Conservation (phyloP, 2,113 vertebrate species). For the Sylvia atricapilla region DNA sequence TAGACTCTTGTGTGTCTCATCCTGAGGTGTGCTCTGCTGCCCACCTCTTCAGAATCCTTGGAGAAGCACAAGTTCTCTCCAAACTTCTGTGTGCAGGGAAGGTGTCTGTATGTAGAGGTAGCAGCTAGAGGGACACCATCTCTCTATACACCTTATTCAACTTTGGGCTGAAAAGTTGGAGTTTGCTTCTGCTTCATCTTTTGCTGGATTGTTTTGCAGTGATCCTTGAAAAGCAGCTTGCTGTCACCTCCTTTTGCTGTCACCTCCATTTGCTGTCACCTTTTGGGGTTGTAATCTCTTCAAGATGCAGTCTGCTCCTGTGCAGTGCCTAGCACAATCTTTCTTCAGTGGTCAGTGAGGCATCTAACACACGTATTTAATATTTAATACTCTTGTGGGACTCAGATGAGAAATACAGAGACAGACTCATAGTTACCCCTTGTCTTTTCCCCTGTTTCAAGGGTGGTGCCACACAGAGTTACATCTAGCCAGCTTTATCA, state of each 20-base stretch:
- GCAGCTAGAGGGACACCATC: not conserved
- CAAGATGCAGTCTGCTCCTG: not conserved
- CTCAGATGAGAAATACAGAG: not conserved
- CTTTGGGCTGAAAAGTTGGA: not conserved
- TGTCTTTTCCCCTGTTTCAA: not conserved
- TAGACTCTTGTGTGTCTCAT: not conserved
- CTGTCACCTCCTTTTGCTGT: not conserved
- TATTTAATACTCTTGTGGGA: not conserved
- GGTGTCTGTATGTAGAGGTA: rapidly evolving
- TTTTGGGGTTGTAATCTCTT: not conserved
- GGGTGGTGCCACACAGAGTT: not conserved
- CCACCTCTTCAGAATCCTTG: not conserved
- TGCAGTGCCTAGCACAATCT: not conserved
- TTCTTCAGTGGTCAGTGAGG: not conserved
- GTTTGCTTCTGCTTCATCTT: not conserved
- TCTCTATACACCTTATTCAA: not conserved
- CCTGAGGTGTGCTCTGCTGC: not conserved
- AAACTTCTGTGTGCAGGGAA: not conserved
- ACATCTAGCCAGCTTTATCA: not conserved
- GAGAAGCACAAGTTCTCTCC: not conserved
- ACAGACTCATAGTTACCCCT: not conserved
- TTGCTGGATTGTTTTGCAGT: not conserved
- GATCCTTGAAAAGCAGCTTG: not conserved
- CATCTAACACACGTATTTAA: not conserved
- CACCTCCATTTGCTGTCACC: not conserved